Percentiles rank a stretch among this genome's conserved stretches.
These are phyloP conservation scores for Manis javanica DNA, from an alignment of 2,797 vertebrate genomes.

Conservation along the genomic window DNA sequence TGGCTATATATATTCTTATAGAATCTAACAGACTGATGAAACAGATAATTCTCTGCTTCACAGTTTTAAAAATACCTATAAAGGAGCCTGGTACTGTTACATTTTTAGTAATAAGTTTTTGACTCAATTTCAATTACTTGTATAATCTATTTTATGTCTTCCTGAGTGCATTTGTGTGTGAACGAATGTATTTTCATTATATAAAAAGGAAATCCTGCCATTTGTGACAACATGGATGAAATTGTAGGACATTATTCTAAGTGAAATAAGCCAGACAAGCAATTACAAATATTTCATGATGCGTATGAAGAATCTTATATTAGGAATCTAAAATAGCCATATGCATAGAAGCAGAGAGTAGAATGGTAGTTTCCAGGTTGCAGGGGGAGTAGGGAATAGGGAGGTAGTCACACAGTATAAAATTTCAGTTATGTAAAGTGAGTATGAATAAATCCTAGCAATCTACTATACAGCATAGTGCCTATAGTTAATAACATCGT, in stretches of 20 bases:
- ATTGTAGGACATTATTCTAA: neutral
- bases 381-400: neutral
- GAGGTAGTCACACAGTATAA: neutral
- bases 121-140: neutral
- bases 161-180: neutral
- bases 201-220: neutral
- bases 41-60: neutral
- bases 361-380: neutral
- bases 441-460: neutral
- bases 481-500: neutral
- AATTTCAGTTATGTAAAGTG: neutral
- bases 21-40: neutral
- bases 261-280: neutral
- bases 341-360: neutral
- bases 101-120: neutral
- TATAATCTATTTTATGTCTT: neutral
- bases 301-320: neutral
- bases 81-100: neutral
- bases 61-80: neutral
- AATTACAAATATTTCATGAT: neutral
- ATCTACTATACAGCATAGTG: neutral
- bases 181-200: no score
- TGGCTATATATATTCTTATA: neutral
- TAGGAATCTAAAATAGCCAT: neutral
- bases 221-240: neutral